Conservation (phyloP, 2,888 invertebrate species). For the Eretmocerus hayati region DNA sequence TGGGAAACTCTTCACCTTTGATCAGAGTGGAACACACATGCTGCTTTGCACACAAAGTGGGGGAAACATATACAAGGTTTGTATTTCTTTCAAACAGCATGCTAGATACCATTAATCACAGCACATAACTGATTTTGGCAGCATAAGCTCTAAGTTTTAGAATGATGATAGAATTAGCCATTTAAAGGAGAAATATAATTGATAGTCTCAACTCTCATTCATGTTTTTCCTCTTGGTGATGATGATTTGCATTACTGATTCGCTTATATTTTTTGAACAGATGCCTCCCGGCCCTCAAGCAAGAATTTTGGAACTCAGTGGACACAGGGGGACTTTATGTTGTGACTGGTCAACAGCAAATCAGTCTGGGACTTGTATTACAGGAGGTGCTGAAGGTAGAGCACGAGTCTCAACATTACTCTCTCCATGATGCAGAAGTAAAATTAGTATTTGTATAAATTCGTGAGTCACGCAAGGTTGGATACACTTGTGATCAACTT, state of each 20-base stretch:
- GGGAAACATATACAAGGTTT: conserved; percentile 45
- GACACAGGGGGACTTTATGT: conserved; percentile 51
- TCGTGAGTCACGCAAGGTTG: too few species aligned
- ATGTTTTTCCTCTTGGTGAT: background rate
- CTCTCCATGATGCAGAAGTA: conserved; percentile 46
- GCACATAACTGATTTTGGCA: too few species aligned
- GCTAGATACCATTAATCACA: too few species aligned
- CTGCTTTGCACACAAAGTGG: conserved; percentile 43
- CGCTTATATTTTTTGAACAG: conserved; percentile 26
- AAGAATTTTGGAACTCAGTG: conserved; percentile 49
- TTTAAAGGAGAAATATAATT: background rate
- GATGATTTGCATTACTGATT: background rate
- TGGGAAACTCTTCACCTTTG: conserved; percentile 44
- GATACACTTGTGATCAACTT: too few species aligned
- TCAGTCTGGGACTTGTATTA: conserved; percentile 55
- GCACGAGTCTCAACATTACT: conserved; percentile 54
- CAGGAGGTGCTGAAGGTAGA: conserved; percentile 55
- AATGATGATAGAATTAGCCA: too few species aligned
- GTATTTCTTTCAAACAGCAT: too few species aligned
- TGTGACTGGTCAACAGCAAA: conserved; percentile 57
- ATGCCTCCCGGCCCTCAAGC: conserved; percentile 42
- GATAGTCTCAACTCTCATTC: background rate
- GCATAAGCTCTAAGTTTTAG: too few species aligned
- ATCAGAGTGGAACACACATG: conserved; percentile 45
- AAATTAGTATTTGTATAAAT: conserved; percentile 42